A percentile compares a stretch with the other conserved stretches of the same genome.
Conservation (phyloP, 2,113 vertebrate genomes). For the Lagopus leucura region DNA sequence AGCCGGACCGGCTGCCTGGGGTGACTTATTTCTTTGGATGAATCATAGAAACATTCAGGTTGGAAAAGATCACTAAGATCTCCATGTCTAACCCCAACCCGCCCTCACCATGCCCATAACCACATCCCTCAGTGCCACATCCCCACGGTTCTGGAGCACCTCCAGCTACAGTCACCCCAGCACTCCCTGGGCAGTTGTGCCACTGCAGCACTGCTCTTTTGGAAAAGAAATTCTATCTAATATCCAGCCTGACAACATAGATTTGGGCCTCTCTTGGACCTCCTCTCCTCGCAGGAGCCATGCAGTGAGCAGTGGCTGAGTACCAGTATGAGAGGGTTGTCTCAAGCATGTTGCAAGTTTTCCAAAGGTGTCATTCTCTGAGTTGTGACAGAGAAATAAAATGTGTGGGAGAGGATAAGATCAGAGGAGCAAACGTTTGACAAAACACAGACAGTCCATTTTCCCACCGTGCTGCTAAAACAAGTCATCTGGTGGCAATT, state of each 20-base stretch:
- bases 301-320: rapidly evolving
- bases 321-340: background rate
- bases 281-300: background rate
- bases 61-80: too few relatives aligned
- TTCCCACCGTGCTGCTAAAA: slow-evolving; percentile 22
- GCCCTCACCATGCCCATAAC: too few relatives aligned
- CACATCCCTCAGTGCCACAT: too few relatives aligned
- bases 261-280: background rate
- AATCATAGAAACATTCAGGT: background rate
- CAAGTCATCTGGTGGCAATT: background rate
- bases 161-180: too few relatives aligned
- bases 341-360: background rate
- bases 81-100: too few relatives aligned
- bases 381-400: background rate
- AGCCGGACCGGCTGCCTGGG: rapidly evolving
- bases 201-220: too few relatives aligned
- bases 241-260: background rate
- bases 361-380: background rate
- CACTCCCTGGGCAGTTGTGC: too few relatives aligned
- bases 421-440: background rate
- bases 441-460: background rate
- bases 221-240: too few relatives aligned
- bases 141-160: too few relatives aligned
- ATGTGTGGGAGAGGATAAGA: background rate
- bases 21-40: background rate